Evolutionary conservation across 1,140 invertebrate species (phyloP).

Genomic region (Drosophila repleta): DNA sequence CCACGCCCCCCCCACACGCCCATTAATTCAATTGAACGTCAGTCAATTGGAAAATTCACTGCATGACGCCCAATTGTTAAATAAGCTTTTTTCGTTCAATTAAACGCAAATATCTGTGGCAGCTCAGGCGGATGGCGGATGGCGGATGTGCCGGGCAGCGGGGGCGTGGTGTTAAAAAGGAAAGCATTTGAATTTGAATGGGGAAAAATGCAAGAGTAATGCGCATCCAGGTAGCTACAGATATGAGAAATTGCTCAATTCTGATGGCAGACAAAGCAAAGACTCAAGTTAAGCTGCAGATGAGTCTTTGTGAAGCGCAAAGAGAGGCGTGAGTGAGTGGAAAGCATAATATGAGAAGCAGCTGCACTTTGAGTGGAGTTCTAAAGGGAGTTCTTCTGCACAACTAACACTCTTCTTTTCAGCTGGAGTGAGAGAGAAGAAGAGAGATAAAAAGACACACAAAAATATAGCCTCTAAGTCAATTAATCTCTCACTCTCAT

Average conservation of each 20-base stretch:
- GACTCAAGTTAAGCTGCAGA: background rate
- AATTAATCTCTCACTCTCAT: too few relatives aligned
- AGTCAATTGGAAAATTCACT: slow-evolving; percentile 36
- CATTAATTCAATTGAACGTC: slow-evolving; percentile 38
- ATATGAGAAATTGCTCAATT: background rate
- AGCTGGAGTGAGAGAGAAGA: too few relatives aligned
- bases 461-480: too few relatives aligned
- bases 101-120: background rate
- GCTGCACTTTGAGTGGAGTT: background rate
- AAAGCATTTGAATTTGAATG: background rate
- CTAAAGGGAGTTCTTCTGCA: background rate
- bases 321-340: background rate
- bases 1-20: slow-evolving; percentile 15
- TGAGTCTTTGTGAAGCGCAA: background rate
- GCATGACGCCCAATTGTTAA: slow-evolving; percentile 32
- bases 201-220: background rate
- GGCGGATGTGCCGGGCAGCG: background rate
- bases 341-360: background rate
- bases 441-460: too few relatives aligned
- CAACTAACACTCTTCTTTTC: too few relatives aligned
- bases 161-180: too few relatives aligned
- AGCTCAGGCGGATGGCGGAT: background rate
- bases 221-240: background rate
- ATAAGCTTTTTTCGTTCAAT: slow-evolving; percentile 15
- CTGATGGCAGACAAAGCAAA: background rate